Percentiles rank a stretch among this genome's conserved stretches.
Evolutionary conservation across 1,140 invertebrate genomes (phyloP).

Genomic region (Trachelipus rathkii): DNA sequence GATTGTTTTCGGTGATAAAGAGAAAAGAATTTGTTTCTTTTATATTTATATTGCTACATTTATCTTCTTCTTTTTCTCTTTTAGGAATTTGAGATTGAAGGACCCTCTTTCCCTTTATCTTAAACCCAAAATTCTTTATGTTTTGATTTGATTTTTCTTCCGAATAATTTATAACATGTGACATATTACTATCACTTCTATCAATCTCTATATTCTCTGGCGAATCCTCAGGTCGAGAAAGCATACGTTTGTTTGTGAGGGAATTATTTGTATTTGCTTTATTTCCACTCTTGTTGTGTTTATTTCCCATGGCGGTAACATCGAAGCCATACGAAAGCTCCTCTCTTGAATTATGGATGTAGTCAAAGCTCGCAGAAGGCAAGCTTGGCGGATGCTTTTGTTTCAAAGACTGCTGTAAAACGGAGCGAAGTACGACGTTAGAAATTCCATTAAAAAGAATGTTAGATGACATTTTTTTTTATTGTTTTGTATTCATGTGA

Average conservation of each 20-base stretch:
- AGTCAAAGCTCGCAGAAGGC: background rate
- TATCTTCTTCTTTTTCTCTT: background rate
- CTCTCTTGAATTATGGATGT: conserved; percentile 1
- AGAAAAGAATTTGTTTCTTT: conserved; percentile 13
- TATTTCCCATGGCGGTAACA: conserved; percentile 8
- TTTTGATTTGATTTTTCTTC: conserved; percentile 2
- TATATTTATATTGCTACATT: conserved; percentile 1
- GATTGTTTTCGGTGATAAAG: conserved; percentile 7
- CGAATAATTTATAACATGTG: background rate
- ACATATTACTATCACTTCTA: background rate
- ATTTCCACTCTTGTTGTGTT: background rate
- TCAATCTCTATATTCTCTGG: background rate
- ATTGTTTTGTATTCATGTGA: too few species aligned
- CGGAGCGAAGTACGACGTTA: background rate
- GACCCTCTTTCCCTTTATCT: background rate
- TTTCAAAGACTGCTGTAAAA: background rate
- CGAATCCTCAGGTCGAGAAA: background rate
- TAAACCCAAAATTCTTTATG: background rate
- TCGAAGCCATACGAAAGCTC: background rate
- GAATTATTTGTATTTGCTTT: background rate
- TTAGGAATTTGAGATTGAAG: background rate
- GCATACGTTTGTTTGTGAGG: background rate
- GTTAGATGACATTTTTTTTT: too few species aligned
- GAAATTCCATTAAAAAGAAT: too few species aligned
- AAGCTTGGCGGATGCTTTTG: background rate